Conservation (phyloP, 53 echinoderm and acorn worm genomes). For the Zoroaster sp. region DNA sequence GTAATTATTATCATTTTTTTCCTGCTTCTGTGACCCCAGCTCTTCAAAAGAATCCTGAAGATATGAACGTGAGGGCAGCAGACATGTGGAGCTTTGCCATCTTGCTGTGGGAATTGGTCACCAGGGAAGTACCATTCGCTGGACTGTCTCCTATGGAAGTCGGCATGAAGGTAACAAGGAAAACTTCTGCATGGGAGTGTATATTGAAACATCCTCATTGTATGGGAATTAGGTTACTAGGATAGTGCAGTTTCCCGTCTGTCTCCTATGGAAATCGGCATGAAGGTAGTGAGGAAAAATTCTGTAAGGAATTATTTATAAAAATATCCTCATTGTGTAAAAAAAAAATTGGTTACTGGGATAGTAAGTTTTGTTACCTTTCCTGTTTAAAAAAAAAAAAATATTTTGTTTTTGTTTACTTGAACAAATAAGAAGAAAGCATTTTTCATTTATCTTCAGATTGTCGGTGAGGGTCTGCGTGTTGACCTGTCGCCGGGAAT, state of each 20-base stretch:
- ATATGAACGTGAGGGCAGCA: constrained; percentile 83
- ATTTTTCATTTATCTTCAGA: no score
- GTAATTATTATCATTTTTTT: no score
- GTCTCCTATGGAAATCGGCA: no score
- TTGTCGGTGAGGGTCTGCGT: constrained; percentile 89
- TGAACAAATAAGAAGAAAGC: no score
- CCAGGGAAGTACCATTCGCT: constrained; percentile 95
- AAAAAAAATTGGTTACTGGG: neutral
- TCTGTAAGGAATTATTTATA: neutral
- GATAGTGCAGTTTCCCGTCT: no score
- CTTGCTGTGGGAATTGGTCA: constrained; percentile 88
- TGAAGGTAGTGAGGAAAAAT: constrained; percentile 47
- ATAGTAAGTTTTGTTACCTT: neutral
- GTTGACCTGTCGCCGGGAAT: constrained; percentile 82
- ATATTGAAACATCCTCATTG: no score
- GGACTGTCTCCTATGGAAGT: constrained; percentile 90
- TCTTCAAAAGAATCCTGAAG: constrained; percentile 72
- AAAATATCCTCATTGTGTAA: neutral
- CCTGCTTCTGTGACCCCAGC: constrained; percentile 69
- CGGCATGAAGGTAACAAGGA: constrained; percentile 85
- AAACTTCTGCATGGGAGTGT: no score
- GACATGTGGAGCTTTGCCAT: constrained; percentile 99
- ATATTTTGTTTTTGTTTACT: no score
- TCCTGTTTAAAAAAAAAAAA: no score
- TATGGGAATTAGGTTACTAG: no score